These are phyloP conservation scores for Fabriciana adippe DNA, from an alignment of 2,888 invertebrate species.

Conservation along the genomic window DNA sequence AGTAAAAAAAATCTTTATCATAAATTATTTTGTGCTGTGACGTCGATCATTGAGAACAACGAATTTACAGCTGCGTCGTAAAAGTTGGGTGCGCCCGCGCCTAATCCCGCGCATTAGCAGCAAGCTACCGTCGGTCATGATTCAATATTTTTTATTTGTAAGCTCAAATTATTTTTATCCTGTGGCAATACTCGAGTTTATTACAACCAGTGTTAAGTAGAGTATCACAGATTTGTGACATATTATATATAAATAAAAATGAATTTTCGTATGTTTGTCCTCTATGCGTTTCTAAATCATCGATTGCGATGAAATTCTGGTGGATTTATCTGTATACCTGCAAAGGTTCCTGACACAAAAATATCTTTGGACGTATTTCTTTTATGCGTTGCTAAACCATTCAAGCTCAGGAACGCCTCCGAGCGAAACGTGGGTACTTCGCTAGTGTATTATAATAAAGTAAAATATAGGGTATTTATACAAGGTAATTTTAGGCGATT, in stretches of 20 bases:
- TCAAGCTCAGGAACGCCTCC: no score
- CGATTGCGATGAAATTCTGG: no score
- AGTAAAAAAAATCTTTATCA: slow-evolving; percentile 56
- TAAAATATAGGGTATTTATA: no score
- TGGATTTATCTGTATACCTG: no score
- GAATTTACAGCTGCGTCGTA: slow-evolving; percentile 71
- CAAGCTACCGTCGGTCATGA: slow-evolving; percentile 60
- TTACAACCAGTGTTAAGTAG: slow-evolving; percentile 26
- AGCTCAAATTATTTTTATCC: slow-evolving; percentile 38
- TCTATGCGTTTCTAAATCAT: no score
- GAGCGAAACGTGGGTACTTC: no score
- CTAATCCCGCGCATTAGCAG: slow-evolving; percentile 66
- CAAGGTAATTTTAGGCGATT: no score
- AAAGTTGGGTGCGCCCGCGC: slow-evolving; percentile 70
- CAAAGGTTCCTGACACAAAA: no score
- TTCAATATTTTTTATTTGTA: slow-evolving; percentile 56
- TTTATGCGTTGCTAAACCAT: no score
- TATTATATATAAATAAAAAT: slow-evolving; percentile 13
- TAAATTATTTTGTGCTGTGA: slow-evolving; percentile 58
- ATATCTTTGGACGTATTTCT: no score
- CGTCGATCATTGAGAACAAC: slow-evolving; percentile 62
- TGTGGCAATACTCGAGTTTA: slow-evolving; percentile 38
- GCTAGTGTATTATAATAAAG: no score
- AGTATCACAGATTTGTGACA: slow-evolving; percentile 21
- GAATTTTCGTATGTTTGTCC: not conserved